phyloP scores from a whole-genome alignment of 2,888 invertebrate genomes.

The Sminthurinus aureus region DNA sequence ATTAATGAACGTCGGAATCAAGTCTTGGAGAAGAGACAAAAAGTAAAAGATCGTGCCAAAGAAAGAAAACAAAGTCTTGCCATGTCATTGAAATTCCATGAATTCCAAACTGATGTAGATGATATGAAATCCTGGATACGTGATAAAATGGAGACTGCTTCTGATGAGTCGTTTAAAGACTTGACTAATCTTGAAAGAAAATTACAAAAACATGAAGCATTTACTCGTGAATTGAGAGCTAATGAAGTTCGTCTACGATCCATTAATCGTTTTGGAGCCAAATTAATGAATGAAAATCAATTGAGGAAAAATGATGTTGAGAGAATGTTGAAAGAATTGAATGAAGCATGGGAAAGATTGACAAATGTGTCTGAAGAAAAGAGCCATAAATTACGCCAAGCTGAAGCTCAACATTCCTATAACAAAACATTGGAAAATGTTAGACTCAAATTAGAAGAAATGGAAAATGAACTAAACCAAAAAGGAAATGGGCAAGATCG shows the following conservation, averaged over 20 bases:
- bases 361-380: conserved; percentile 73
- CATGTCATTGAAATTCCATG: conserved; percentile 87
- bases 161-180: conserved; percentile 92
- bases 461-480: conserved; percentile 79
- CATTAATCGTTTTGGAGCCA: conserved; percentile 77
- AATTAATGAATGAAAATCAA: conserved; percentile 75
- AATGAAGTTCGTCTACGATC: conserved; percentile 91
- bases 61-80: conserved; percentile 77
- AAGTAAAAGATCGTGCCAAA: conserved; percentile 73
- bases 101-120: conserved; percentile 90
- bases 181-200: conserved; percentile 88
- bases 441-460: conserved; percentile 82
- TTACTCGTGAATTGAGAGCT: conserved; percentile 91
- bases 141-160: conserved; percentile 89
- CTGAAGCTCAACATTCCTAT: conserved; percentile 76
- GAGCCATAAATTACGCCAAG: conserved; percentile 77
- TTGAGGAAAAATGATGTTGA: conserved; percentile 74
- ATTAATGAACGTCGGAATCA: conserved; percentile 73
- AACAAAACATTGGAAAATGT: conserved; percentile 85
- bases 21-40: conserved; percentile 77
- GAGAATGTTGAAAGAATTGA: conserved; percentile 73
- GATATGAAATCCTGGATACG: conserved; percentile 90
- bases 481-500: conserved; percentile 88
- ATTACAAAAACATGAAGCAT: conserved; percentile 95
- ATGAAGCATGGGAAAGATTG: conserved; percentile 79